These are phyloP conservation scores for Andricus grossulariae DNA, from an alignment of 1,140 invertebrate species.

Conservation along the genomic window DNA sequence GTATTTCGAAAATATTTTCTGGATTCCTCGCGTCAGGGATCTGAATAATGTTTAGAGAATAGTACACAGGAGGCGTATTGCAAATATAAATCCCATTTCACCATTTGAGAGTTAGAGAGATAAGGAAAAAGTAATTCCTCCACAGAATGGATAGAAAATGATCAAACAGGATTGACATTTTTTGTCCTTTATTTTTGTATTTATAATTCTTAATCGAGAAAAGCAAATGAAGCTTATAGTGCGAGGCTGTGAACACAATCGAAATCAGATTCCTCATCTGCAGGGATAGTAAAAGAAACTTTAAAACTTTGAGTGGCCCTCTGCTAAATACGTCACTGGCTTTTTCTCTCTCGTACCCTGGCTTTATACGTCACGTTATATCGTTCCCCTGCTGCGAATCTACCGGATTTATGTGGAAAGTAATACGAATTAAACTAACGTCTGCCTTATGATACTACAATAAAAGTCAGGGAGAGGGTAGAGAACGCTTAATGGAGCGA, in stretches of 20 bases:
- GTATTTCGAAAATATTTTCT: conserved; percentile 17
- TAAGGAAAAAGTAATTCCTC: no score
- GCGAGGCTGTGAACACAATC: not conserved
- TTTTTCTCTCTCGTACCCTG: conserved; percentile 46
- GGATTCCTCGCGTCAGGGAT: not conserved
- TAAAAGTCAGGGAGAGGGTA: conserved; percentile 53
- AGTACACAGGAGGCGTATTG: not conserved
- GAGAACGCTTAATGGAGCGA: conserved; percentile 29
- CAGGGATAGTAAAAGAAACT: not conserved
- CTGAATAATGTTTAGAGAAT: not conserved
- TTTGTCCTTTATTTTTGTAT: no score
- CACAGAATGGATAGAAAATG: no score
- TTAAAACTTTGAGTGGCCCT: not conserved
- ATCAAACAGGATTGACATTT: no score
- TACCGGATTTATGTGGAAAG: conserved; percentile 68
- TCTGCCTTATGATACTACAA: conserved; percentile 60
- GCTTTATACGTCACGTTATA: conserved; percentile 64
- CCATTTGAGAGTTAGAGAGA: no score
- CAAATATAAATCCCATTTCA: no score
- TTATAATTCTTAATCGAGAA: not conserved
- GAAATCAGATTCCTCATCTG: not conserved
- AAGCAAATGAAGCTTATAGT: not conserved
- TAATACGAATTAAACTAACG: conserved; percentile 73
- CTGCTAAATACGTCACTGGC: not conserved
- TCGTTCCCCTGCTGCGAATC: conserved; percentile 55